These are phyloP conservation scores for Porites evermanni DNA, from an alignment of 92 coral and sea anemone genomes.

Conservation along the genomic window DNA sequence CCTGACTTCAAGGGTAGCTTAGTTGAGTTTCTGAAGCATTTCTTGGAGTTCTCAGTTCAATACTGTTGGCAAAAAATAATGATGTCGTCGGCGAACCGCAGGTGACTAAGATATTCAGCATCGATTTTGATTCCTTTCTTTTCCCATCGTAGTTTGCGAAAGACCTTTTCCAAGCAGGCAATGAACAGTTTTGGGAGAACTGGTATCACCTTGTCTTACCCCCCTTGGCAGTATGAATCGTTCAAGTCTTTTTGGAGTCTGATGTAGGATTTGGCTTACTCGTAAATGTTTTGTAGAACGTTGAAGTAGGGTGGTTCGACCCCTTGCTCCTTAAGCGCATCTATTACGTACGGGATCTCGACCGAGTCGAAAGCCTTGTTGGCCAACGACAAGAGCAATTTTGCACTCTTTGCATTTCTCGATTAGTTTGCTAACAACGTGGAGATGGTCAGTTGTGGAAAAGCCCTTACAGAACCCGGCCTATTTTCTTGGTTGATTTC, in stretches of 20 bases:
- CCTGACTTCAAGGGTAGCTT: too few species aligned
- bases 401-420: too few species aligned
- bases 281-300: not conserved
- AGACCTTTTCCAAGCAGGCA: not conserved
- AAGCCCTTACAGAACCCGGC: not conserved
- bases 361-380: conserved; percentile 6
- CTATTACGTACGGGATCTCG: not conserved
- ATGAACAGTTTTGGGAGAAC: conserved; percentile 6
- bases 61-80: too few species aligned
- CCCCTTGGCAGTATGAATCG: conserved; percentile 1
- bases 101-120: not conserved
- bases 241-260: not conserved
- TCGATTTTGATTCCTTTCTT: not conserved
- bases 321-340: conserved; percentile 3
- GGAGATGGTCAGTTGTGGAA: not conserved
- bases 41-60: too few species aligned
- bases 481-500: not conserved
- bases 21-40: too few species aligned
- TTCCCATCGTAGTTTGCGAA: not conserved
- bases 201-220: not conserved
- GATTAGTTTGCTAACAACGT: too few species aligned
- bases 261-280: conserved; percentile 4
- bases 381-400: not conserved
- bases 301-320: conserved; percentile 4
- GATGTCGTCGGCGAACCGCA: not conserved